Conservation (phyloP, 1,140 invertebrate genomes). For the Monomorium pharaonis region DNA sequence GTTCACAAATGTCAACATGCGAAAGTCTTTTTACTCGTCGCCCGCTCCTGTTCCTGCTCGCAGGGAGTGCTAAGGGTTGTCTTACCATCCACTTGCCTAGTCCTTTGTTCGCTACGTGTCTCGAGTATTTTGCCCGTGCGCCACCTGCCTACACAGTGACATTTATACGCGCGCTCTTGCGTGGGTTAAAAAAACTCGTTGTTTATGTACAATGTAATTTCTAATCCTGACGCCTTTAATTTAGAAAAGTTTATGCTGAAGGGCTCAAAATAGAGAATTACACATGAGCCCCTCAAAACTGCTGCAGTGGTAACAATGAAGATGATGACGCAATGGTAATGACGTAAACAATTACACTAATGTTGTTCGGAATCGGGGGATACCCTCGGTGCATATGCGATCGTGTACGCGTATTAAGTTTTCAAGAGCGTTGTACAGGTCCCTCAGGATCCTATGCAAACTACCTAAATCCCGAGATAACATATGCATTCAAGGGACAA, state of each 20-base stretch:
- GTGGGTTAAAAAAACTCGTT: not conserved
- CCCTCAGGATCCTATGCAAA: conserved; percentile 9
- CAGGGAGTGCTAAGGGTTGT: not conserved
- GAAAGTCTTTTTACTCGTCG: not conserved
- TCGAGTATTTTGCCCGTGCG: conserved; percentile 27
- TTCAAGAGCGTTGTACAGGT: conserved; percentile 22
- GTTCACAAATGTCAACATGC: not conserved
- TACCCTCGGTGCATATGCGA: not conserved
- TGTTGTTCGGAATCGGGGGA: not conserved
- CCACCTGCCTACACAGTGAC: conserved; percentile 21
- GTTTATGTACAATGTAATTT: conserved; percentile 3
- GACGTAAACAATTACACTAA: not conserved
- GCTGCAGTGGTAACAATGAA: not conserved
- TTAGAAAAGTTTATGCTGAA: not conserved
- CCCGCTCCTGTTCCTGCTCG: no score
- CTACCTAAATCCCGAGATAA: conserved; percentile 26
- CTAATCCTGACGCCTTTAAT: not conserved
- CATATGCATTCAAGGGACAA: not conserved
- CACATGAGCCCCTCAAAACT: not conserved
- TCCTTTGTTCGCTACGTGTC: conserved; percentile 6
- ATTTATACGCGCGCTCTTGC: conserved; percentile 30
- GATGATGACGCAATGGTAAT: no score
- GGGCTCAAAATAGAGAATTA: not conserved
- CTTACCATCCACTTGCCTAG: conserved; percentile 12
- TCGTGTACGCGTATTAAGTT: not conserved